Base-by-base conservation (phyloP, 2,113 vertebrate species). In the Athene noctua region DNA sequence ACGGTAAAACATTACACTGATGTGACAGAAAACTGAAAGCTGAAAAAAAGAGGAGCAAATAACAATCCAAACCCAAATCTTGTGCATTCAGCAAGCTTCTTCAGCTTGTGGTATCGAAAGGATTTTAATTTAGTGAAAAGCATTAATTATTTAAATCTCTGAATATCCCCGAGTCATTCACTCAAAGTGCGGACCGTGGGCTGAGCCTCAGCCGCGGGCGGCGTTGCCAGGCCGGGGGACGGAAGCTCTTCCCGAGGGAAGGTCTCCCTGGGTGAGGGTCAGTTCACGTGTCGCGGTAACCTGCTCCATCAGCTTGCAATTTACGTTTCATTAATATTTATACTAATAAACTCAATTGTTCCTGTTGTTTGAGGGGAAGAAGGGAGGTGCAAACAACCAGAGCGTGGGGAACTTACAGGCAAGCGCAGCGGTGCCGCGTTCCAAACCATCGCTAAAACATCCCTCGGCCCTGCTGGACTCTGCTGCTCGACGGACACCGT, bases 1-100 rank as follows among this genome's bases (percentile, higher is more conserved):
- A 14, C 21, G 1, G 11, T 10, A 6, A 3, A 29, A n/a, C 34
- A 59, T 30, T 6, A 9, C 42, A 26, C 5, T 25, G 18, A 2
- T 2, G 18, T 1, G 58, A 52, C 2, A 21, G 55, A 32, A 61
- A 55, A 10, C 11, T 8, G 9, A 38, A 57, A 29, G 13, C 70
- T 49, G 36, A 20, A 40, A 77, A 66, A 46, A 23, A 4, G 8
- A 38, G 2, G 30, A 36, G 57, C 10, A 54, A 44, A 55, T 16
- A 38, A 32, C 0, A 1, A n/a, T 23, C 25, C 36, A 22, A 49
- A 49, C 4, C 38, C 25, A 38, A 34, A n/a, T 18, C 30, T 2
- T 1, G 7, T 21, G 15, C 29, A 23, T 26, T 29, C 32, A 73
- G 59, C 21, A 26, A 77, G 78, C 13, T 9, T n/a, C 47, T 34